Evolutionary conservation across 1,140 invertebrate species (phyloP).

Genomic region (Drosophila prosaltans): DNA sequence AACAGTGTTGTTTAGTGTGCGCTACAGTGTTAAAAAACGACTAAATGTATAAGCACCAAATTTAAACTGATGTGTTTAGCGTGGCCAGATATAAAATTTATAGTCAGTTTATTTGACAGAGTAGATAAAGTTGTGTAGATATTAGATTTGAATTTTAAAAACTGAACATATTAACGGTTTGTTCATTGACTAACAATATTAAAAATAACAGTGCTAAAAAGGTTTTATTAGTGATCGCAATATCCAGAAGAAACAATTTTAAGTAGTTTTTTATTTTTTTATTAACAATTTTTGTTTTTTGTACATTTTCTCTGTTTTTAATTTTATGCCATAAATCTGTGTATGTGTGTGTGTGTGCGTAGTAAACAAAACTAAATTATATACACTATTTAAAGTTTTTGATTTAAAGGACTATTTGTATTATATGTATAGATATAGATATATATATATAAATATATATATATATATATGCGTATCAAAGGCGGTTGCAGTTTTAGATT

Average conservation of each 20-base stretch:
- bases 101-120: not conserved
- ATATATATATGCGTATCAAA: conserved; percentile 76
- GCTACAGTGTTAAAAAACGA: not conserved
- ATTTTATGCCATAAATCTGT: conserved; percentile 69
- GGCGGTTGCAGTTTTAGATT: conserved; percentile 69
- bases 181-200: too few species aligned
- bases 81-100: too few species aligned
- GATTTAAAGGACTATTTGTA: conserved; percentile 64
- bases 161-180: too few species aligned
- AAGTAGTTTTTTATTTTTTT: conserved; percentile 65
- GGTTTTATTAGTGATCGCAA: too few species aligned
- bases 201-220: too few species aligned
- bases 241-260: conserved; percentile 6
- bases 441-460: not conserved
- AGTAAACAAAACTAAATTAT: conserved; percentile 80
- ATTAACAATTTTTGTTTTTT: conserved; percentile 74
- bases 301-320: conserved; percentile 72
- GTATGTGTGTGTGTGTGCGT: conserved; percentile 51
- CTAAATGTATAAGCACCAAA: not conserved
- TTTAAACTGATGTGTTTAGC: too few species aligned
- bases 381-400: conserved; percentile 64
- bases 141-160: too few species aligned
- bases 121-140: too few species aligned
- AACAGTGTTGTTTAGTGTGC: not conserved
- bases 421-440: conserved; percentile 37